Conservation (phyloP, 2,797 vertebrate species). For the Hypotaenidia okinawae region DNA sequence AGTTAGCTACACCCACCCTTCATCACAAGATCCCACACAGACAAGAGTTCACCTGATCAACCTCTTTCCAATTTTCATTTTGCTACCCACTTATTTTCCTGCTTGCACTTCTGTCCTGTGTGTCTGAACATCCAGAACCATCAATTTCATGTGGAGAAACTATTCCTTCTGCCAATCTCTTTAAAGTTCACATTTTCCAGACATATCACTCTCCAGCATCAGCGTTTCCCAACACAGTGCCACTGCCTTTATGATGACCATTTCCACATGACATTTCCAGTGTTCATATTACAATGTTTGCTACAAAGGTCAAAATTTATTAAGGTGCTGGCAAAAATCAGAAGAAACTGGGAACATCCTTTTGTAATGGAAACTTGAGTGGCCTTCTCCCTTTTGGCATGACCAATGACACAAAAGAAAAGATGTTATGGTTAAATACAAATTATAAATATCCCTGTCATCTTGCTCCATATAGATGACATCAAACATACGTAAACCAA, state of each 20-base stretch:
- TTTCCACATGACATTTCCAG: background rate
- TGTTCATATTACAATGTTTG: background rate
- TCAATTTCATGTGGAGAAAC: background rate
- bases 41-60: background rate
- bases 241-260: background rate
- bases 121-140: background rate
- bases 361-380: background rate
- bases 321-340: background rate
- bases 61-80: background rate
- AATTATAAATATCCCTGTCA: background rate
- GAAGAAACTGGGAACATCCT: background rate
- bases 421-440: background rate
- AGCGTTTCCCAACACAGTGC: background rate
- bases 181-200: background rate
- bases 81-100: background rate
- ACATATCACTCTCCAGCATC: background rate
- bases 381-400: background rate
- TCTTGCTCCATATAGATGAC: background rate
- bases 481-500: background rate
- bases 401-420: background rate
- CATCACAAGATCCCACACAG: background rate
- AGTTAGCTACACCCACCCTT: background rate
- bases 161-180: background rate
- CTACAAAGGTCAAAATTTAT: background rate
- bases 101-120: background rate